Conservation (phyloP, 2,113 vertebrate species). For the Marmota monax region DNA sequence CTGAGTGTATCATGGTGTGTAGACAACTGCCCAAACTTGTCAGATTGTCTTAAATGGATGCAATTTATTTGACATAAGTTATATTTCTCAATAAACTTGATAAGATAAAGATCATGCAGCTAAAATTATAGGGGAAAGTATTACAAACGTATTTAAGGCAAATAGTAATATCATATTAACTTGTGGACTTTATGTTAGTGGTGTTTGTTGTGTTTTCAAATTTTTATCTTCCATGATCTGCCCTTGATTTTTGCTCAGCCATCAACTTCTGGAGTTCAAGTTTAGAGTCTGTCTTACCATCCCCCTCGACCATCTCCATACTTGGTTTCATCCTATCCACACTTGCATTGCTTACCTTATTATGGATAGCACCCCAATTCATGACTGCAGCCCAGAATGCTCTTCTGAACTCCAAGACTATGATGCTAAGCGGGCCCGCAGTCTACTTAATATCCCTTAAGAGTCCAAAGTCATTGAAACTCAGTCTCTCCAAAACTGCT, state of each 20-base stretch:
- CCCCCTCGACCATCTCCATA: not conserved
- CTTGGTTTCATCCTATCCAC: not conserved
- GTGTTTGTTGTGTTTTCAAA: not conserved
- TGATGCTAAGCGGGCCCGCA: not conserved
- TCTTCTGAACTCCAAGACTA: not conserved
- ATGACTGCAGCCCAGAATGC: not conserved
- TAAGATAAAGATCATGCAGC: not conserved
- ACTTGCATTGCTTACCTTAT: not conserved
- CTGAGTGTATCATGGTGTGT: not conserved
- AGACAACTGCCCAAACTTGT: not conserved
- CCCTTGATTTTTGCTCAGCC: not conserved
- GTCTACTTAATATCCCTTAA: not conserved
- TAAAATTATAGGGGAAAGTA: not conserved
- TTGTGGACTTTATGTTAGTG: not conserved
- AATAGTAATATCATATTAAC: not conserved
- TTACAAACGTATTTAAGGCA: not conserved
- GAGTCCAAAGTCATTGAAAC: not conserved
- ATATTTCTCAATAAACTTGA: not conserved
- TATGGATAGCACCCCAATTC: not conserved
- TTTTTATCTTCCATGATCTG: not conserved
- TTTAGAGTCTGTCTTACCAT: not conserved
- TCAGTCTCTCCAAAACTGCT: not conserved
- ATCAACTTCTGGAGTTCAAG: not conserved
- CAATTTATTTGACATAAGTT: not conserved
- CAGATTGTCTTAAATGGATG: not conserved